phyloP scores from a whole-genome alignment of 2,888 invertebrate species.

The Anoplius nigerrimus region DNA sequence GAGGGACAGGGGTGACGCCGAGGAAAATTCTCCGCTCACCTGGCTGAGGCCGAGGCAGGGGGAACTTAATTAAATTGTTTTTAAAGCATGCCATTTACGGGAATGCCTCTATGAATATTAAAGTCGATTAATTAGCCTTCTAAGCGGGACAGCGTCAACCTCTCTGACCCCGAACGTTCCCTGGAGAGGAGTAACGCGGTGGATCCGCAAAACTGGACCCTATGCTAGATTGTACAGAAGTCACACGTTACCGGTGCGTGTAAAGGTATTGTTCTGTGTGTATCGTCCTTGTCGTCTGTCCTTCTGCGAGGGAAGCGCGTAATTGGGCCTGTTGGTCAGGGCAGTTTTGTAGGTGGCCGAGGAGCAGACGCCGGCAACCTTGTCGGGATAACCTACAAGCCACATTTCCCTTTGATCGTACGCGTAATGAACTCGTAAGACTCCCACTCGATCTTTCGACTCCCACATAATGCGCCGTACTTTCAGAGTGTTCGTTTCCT shows the following conservation, averaged over 20 bases:
- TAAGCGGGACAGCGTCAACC: constrained; percentile 20
- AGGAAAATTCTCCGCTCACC: not conserved
- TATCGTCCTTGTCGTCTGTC: too few species aligned
- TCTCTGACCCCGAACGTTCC: constrained; percentile 12
- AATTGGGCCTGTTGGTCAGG: constrained; percentile 28
- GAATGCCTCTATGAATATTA: constrained; percentile 58
- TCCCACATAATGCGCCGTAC: too few species aligned
- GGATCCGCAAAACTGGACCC: constrained; percentile 1
- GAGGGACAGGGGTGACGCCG: too few species aligned
- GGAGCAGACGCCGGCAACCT: too few species aligned
- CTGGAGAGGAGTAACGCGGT: constrained; percentile 18
- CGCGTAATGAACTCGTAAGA: too few species aligned
- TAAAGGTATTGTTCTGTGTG: too few species aligned
- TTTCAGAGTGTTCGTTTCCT: too few species aligned
- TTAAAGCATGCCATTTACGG: constrained; percentile 40
- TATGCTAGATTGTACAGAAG: constrained; percentile 31
- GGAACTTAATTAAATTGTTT: constrained; percentile 55
- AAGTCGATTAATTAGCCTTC: constrained; percentile 59
- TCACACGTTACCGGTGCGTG: too few species aligned
- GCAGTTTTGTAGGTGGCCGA: too few species aligned
- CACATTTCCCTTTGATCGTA: too few species aligned
- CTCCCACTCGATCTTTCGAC: too few species aligned
- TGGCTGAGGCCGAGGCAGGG: not conserved
- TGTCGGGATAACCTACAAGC: constrained; percentile 13
- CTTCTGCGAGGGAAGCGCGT: not conserved